Conservation (phyloP, 2,888 invertebrate genomes). For the Lobophora halterata region DNA sequence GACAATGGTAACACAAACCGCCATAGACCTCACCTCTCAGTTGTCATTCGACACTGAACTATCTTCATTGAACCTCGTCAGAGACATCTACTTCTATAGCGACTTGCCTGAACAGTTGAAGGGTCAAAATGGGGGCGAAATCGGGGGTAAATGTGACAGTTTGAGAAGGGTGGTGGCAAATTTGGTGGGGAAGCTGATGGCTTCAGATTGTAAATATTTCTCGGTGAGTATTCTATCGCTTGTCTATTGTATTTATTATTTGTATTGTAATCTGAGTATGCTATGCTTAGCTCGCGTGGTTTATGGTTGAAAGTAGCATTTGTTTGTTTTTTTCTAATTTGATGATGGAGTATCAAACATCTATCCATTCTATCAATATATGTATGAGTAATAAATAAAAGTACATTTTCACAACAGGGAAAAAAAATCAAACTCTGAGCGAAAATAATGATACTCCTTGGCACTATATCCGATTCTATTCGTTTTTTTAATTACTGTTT, state of each 20-base stretch:
- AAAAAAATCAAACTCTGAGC: no score
- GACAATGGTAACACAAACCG: conserved; percentile 48
- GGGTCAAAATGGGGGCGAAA: conserved; percentile 29
- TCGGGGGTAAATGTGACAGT: conserved; percentile 34
- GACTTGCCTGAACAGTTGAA: conserved; percentile 59
- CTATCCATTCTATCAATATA: no score
- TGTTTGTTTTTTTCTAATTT: not conserved
- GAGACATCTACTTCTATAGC: conserved; percentile 62
- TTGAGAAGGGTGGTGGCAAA: conserved; percentile 50
- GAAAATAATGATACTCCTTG: no score
- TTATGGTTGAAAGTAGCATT: no score
- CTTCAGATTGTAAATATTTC: conserved; percentile 84
- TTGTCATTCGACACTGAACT: conserved; percentile 48
- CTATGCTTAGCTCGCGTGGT: no score
- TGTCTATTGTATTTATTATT: no score
- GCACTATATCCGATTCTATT: no score
- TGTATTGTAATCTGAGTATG: no score
- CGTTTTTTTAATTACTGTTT: no score
- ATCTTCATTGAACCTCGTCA: conserved; percentile 53
- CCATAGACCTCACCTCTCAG: conserved; percentile 44
- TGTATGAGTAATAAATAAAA: no score
- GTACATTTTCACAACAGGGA: no score
- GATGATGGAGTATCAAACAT: not conserved
- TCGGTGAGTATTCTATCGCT: conserved; percentile 76
- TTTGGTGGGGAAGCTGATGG: conserved; percentile 68